phyloP scores from a whole-genome alignment of 2,797 vertebrate species.

The Morus bassanus region DNA sequence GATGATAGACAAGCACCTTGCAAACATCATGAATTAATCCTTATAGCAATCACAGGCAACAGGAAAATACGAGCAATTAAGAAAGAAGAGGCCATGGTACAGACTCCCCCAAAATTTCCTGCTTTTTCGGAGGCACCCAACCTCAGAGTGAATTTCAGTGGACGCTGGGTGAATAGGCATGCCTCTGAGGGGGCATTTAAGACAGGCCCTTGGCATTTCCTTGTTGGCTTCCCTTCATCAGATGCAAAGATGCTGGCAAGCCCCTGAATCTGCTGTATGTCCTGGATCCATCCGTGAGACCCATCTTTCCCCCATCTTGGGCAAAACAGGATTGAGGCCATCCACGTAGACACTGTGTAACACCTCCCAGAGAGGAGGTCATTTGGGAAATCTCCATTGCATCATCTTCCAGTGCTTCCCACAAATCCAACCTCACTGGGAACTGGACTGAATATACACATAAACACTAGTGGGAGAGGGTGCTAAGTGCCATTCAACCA shows the following conservation, averaged over 20 bases:
- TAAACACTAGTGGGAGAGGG: rapidly evolving
- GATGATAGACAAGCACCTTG: neutral
- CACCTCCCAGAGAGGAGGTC: neutral
- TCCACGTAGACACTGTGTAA: rapidly evolving
- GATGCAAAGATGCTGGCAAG: neutral
- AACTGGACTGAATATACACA: neutral
- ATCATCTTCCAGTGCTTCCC: neutral
- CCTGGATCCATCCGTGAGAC: neutral
- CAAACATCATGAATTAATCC: neutral
- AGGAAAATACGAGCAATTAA: neutral
- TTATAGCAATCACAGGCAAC: neutral
- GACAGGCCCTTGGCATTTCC: neutral
- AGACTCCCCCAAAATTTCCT: neutral
- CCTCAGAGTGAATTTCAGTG: neutral
- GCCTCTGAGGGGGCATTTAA: neutral
- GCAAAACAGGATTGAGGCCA: neutral
- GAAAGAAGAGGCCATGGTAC: neutral
- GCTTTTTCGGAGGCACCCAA: neutral
- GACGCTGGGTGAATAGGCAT: no score
- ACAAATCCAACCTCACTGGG: neutral
- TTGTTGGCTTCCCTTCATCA: neutral
- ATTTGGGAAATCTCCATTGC: neutral
- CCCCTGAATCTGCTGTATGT: neutral
- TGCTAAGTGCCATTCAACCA: no score
- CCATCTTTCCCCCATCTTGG: neutral